Evolutionary conservation across 2,113 vertebrate genomes (phyloP).

Genomic region (Serilophus lunatus): DNA sequence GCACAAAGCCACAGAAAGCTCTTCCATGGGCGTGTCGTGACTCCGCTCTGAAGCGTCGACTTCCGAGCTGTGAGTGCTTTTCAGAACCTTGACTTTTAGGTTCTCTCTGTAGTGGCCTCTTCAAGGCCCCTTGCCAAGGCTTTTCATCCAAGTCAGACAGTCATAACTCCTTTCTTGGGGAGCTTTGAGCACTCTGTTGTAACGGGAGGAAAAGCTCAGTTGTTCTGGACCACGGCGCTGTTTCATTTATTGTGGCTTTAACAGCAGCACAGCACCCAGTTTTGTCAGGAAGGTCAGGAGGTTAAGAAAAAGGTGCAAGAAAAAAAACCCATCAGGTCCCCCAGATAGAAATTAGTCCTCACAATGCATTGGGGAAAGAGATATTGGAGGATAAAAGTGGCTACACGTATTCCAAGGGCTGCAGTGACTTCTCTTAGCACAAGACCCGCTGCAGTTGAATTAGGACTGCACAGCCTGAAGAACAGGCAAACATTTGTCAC

Average conservation of each 20-base stretch:
- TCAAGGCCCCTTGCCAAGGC: conserved; percentile 8
- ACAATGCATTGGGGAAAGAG: background rate
- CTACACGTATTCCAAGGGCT: background rate
- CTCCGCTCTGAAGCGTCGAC: background rate
- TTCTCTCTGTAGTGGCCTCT: conserved; percentile 32
- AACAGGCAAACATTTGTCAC: background rate
- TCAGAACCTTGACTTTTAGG: background rate
- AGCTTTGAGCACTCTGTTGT: background rate
- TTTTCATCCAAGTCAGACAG: conserved; percentile 22
- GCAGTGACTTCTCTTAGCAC: background rate
- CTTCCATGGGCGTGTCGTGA: fast-evolving
- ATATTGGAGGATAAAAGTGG: background rate
- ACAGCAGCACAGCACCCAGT: conserved; percentile 19
- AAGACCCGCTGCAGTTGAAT: background rate
- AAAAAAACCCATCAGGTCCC: background rate
- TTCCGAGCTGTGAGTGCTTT: background rate
- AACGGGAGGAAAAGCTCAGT: background rate
- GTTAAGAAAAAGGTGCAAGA: background rate
- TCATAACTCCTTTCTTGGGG: background rate
- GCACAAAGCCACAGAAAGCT: background rate
- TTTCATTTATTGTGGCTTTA: conserved; percentile 21
- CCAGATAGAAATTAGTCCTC: background rate
- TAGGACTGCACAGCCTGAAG: background rate
- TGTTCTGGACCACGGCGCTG: background rate
- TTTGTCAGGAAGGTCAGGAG: conserved; percentile 30